Evolutionary conservation across 1,140 invertebrate genomes (phyloP), one percentile per base, ranked within the genome.

Genomic region (Neoseiulus cucumeris): DNA sequence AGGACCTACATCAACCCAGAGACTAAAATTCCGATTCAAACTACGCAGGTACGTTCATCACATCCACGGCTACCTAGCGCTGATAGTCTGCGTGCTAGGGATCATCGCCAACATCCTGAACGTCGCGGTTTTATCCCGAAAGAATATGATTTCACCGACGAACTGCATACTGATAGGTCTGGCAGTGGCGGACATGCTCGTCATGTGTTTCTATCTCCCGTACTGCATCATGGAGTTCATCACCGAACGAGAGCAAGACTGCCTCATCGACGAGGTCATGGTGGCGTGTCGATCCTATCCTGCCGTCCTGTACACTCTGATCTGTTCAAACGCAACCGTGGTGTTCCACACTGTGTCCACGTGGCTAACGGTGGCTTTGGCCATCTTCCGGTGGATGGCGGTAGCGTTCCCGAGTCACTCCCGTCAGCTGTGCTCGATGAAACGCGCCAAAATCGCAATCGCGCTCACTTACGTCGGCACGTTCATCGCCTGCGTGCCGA

Each of bases 301-400:
- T 0, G 70, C 69, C 69, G 67, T 70, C 1, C 20, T 68, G 9
- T 71, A 68, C 65, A 73, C 71, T 12, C 64, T 72, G 17, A 68
- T 72, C 30, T 70, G 71, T 55, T 85, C 85, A 2, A 82, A 89
- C 69, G 92, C 91, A 73, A 77, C 80, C 7, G 75, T 78, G 82
- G 87, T 90, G 0, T 79, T 87, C 72, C 91, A 96, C 74, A 93
- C 91, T 0, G 87, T 93, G 44, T 90, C 89, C 0, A 93, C 92
- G 65, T 92, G 87, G 82, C 74, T 95, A 66, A 93, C 91, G 0
- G 85, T 95, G 0, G 87, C 87, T 1, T 74, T 95, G 42, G 91
- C 91, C 0, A 83, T 95, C 5, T 96, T 92, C 87, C 79, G 91
- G 5, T 95, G 91, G 73, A 84, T 95, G 18, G 89, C 88, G 1